Base-by-base conservation (phyloP, 2,113 vertebrate species). In the Coturnix japonica region DNA sequence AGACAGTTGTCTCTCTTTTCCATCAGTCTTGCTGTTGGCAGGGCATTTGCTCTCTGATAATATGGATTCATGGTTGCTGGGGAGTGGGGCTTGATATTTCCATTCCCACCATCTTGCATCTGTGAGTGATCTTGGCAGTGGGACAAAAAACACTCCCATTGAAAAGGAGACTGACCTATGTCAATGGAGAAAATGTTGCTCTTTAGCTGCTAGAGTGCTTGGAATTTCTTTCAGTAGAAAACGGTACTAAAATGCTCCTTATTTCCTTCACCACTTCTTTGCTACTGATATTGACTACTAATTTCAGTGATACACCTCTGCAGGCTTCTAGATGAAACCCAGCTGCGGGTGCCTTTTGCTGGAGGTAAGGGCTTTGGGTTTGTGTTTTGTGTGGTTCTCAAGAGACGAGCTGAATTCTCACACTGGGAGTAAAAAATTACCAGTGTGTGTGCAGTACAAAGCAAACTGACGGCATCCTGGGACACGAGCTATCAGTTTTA, bases 401-500 rank as follows among this genome's bases (percentile, higher is more conserved):
- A 59, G 47, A 54, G 25, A 43, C 1, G 70, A 81, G 4, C 35
- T 65, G 51, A 82, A 44, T n/a, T 79, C 26, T 84, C 0, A 0
- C 4, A 1, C 3, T 25, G 44, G 4, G 9, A 28, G 22, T 7
- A 30, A 5, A 5, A 67, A 31, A 37, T 30, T 33, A 23, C 9
- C 49, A 0, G 0, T 8, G 8, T 31, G 11, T 26, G 3, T 53
- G 37, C 37, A 84, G 33, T 1, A 1, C 0, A 2, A 70, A 69
- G 54, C 3, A 35, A 87, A 85, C 35, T 44, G 61, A 21, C 26
- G 64, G 39, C 13, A 7, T 35, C 37, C 54, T 63, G 75, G 46
- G 64, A 60, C 13, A 49, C 9, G 73, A 89, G 33, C 7, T 64
- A 54, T 21, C 35, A 47, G 53, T 46, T 86, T 66, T 79, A 12